Conservation (phyloP, 2,888 invertebrate species). For the Morpho helenor region DNA sequence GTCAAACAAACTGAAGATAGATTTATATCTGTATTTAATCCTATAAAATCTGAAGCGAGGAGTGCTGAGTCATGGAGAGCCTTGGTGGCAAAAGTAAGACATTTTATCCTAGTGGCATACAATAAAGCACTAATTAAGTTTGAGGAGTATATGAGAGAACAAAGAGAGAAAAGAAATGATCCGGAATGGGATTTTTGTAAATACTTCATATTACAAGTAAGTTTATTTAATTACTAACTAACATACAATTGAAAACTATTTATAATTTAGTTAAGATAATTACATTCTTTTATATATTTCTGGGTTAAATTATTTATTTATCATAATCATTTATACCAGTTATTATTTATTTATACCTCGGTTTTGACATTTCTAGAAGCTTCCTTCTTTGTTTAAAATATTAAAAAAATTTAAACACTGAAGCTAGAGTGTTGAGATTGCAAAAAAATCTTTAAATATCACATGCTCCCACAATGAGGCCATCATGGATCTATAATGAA, state of each 20-base stretch:
- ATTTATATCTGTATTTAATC: conserved; percentile 94
- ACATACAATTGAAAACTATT: background rate
- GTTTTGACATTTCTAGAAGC: background rate
- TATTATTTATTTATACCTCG: too few species aligned
- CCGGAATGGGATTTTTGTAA: conserved; percentile 96
- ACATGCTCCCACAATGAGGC: too few species aligned
- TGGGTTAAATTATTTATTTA: too few species aligned
- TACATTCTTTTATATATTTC: too few species aligned
- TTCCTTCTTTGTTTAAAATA: too few species aligned
- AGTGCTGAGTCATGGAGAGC: conserved; percentile 95
- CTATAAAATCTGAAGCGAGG: conserved; percentile 92
- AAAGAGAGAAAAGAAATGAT: conserved; percentile 93
- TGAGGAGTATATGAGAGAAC: conserved; percentile 93
- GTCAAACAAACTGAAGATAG: conserved; percentile 90
- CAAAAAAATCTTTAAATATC: too few species aligned
- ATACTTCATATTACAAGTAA: conserved; percentile 94
- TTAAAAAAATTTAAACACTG: too few species aligned
- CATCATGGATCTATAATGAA: too few species aligned
- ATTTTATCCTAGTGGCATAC: conserved; percentile 91
- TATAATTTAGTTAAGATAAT: too few species aligned
- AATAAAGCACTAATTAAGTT: conserved; percentile 91
- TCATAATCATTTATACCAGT: too few species aligned
- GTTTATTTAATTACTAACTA: conserved; percentile 9
- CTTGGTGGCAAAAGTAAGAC: conserved; percentile 89
- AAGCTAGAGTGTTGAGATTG: too few species aligned